Evolutionary conservation across 2,888 invertebrate species (phyloP).

Genomic region (Dryocosmus kuriphilus): DNA sequence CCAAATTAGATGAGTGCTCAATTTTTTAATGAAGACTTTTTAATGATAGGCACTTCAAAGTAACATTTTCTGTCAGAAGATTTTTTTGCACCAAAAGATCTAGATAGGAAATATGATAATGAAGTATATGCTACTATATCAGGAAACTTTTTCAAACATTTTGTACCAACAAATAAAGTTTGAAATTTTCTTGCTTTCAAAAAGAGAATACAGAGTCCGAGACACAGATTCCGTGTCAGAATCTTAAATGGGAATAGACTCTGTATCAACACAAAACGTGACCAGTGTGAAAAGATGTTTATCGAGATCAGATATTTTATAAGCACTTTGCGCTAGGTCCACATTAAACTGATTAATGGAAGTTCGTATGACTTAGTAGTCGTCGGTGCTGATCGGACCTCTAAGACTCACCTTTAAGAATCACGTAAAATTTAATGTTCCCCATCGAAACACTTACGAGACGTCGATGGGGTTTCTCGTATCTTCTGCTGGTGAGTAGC

Average conservation of each 20-base stretch:
- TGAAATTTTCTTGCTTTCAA: no score
- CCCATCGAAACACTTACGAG: conserved; percentile 45
- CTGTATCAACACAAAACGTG: background rate
- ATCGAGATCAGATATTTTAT: conserved; percentile 3
- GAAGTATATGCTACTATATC: no score
- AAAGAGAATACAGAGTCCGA: no score
- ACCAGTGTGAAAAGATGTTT: background rate
- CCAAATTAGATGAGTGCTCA: background rate
- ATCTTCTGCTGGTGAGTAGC: conserved; percentile 28
- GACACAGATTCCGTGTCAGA: no score
- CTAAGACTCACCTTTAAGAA: conserved; percentile 48
- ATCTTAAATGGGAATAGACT: no score
- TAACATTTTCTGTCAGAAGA: background rate
- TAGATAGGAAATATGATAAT: no score
- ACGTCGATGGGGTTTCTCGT: conserved; percentile 34
- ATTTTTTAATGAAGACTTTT: background rate
- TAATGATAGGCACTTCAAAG: background rate
- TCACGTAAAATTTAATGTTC: conserved; percentile 54
- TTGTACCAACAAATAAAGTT: no score
- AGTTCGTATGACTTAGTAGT: conserved; percentile 14
- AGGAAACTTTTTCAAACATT: no score
- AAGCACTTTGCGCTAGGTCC: conserved; percentile 3
- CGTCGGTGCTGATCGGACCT: conserved; percentile 20
- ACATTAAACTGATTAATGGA: conserved; percentile 18
- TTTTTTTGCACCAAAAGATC: no score